Evolutionary conservation across 2,113 vertebrate species (phyloP), one percentile per base, ranked within the genome.

Genomic region (Haplotaxodon microlepis): DNA sequence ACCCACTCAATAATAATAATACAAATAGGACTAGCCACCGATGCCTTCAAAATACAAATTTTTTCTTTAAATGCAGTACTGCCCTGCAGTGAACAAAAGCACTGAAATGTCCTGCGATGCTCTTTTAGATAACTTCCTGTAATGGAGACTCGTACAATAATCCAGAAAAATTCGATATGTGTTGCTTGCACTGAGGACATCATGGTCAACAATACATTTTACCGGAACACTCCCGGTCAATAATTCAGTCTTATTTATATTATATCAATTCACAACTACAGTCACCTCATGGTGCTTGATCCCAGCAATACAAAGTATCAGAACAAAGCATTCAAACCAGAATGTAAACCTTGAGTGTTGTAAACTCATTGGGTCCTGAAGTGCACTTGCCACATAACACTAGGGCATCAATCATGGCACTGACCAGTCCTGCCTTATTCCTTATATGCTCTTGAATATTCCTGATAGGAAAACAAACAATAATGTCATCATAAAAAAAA

Each of bases 371-470:
- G 88, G 84, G 81, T 86, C 87, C 89, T 79, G 47, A 94, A 95
- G 90, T 95, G 94, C 92, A 93, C 92, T 94, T 94, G 31, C 82
- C 61, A 82, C 63, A 79, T 89, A 88, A 89, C 80, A 53, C 81
- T 81, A 69, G 21, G 89, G 87, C 87, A 90, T 93, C 91, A 90
- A 51, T 86, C 81, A 83, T 53, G 84, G 88, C 84, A 6, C 86
- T 40, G 78, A 92, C 88, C 92, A 84, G 88, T 90, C 87, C 92
- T 93, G 90, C 92, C 92, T 95, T 95, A 95, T 79, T 57, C 31
- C 57, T 50, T 71, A 59, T 38, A 88, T 12, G 51, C 87, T 90
- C 81, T 81, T 63, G 6, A 88, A 82, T 61, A 85, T 87, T 84
- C 42, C 73, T 85, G 73, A 84, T 81, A 89, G 82, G 76, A 81